These are phyloP conservation scores for Eretmochelys imbricata DNA, from an alignment of 2,113 vertebrate genomes.

Conservation along the genomic window DNA sequence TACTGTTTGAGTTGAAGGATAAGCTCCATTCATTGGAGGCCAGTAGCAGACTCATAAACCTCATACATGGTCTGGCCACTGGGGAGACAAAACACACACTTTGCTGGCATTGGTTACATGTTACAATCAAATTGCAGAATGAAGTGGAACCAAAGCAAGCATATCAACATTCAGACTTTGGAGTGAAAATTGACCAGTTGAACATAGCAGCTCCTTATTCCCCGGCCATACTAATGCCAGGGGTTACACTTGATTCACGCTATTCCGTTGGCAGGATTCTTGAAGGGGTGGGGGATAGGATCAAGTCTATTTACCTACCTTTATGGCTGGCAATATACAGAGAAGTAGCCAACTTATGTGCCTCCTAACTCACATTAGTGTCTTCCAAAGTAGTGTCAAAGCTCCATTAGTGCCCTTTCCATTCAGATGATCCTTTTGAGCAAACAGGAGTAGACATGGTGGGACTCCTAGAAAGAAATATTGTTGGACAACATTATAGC, in stretches of 20 bases:
- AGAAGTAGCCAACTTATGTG: not conserved
- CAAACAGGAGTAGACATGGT: not conserved
- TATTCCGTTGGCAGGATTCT: not conserved
- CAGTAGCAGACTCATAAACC: not conserved
- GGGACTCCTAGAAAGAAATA: not conserved
- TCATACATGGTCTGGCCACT: not conserved
- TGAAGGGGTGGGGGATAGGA: not conserved
- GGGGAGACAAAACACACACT: not conserved
- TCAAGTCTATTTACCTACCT: not conserved
- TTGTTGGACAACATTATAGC: not conserved
- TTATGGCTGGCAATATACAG: not conserved
- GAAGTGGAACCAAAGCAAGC: not conserved
- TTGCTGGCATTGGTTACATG: not conserved
- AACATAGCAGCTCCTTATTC: not conserved
- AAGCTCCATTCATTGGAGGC: not conserved
- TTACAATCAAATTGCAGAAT: not conserved
- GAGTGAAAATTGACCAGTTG: not conserved
- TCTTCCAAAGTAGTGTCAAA: not conserved
- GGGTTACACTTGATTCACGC: not conserved
- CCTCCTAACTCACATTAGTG: not conserved
- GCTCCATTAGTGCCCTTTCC: not conserved
- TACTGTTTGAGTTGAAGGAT: not conserved
- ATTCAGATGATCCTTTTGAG: not conserved
- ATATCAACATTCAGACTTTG: not conserved
- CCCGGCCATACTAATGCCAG: not conserved